These are phyloP conservation scores for Ormyrus labotus DNA, from an alignment of 2,888 invertebrate species.

Conservation along the genomic window DNA sequence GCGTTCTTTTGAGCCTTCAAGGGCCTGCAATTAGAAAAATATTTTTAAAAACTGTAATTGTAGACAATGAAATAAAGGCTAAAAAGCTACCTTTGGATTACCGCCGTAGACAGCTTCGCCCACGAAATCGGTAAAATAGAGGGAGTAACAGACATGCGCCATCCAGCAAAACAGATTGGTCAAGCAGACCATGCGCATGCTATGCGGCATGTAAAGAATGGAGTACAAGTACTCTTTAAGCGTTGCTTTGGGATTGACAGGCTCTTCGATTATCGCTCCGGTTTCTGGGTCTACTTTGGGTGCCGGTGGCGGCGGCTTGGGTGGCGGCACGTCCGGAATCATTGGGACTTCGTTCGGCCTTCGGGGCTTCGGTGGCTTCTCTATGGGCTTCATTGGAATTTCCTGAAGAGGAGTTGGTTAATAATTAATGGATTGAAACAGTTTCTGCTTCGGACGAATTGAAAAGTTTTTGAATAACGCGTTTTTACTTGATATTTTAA, in stretches of 20 bases:
- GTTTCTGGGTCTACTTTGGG: too few relatives aligned
- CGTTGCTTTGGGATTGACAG: slow-evolving; percentile 66
- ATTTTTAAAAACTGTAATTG: too few relatives aligned
- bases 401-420: slow-evolving; percentile 61
- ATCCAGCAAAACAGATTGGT: slow-evolving; percentile 99
- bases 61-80: background rate
- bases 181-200: slow-evolving; percentile 89
- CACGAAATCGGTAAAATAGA: slow-evolving; percentile 98
- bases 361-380: slow-evolving; percentile 45
- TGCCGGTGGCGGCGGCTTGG: too few relatives aligned
- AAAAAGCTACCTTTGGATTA: slow-evolving; percentile 82
- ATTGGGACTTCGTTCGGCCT: slow-evolving; percentile 67
- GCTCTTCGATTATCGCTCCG: too few relatives aligned
- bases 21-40: slow-evolving; percentile 79
- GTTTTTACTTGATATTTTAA: background rate
- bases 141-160: slow-evolving; percentile 97
- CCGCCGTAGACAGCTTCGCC: slow-evolving; percentile 94
- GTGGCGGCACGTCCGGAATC: slow-evolving; percentile 62
- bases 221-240: slow-evolving; percentile 86
- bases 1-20: slow-evolving; percentile 81
- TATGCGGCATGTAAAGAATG: slow-evolving; percentile 93
- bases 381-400: slow-evolving; percentile 63
- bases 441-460: too few relatives aligned
- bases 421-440: too few relatives aligned
- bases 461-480: too few relatives aligned